phyloP scores from a whole-genome alignment of 2,113 vertebrate genomes.

The Serilophus lunatus region DNA sequence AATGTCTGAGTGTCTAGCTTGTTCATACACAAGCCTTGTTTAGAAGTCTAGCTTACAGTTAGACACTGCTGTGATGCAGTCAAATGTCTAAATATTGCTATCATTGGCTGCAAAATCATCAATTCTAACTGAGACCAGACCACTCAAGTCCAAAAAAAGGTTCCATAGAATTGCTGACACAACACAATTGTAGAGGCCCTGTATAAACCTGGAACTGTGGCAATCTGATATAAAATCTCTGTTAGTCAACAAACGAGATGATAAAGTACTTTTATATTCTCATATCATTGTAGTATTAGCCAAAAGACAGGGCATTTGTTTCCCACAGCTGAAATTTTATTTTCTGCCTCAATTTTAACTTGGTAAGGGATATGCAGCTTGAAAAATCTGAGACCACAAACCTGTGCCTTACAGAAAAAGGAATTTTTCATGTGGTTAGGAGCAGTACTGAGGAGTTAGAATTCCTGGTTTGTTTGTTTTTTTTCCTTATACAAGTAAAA shows the following conservation, averaged over 20 bases:
- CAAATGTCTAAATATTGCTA: background rate
- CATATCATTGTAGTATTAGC: background rate
- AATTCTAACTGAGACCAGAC: background rate
- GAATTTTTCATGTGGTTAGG: background rate
- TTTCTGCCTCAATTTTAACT: background rate
- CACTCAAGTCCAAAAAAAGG: background rate
- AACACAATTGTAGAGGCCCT: background rate
- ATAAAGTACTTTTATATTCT: background rate
- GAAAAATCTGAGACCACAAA: background rate
- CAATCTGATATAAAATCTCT: background rate
- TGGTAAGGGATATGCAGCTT: background rate
- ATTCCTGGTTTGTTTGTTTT: accelerated
- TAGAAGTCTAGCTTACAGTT: background rate
- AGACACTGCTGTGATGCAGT: background rate
- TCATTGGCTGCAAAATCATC: background rate
- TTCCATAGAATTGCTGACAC: background rate
- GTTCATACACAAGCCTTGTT: background rate
- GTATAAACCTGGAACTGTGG: background rate
- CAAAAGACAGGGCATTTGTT: background rate
- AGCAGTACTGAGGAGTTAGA: background rate
- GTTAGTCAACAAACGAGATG: background rate
- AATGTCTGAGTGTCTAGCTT: background rate
- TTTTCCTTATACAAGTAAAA: background rate
- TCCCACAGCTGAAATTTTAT: background rate
- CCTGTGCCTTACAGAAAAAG: background rate